Evolutionary conservation across 2,888 invertebrate species (phyloP).

Genomic region (Monoplex corrugatus): DNA sequence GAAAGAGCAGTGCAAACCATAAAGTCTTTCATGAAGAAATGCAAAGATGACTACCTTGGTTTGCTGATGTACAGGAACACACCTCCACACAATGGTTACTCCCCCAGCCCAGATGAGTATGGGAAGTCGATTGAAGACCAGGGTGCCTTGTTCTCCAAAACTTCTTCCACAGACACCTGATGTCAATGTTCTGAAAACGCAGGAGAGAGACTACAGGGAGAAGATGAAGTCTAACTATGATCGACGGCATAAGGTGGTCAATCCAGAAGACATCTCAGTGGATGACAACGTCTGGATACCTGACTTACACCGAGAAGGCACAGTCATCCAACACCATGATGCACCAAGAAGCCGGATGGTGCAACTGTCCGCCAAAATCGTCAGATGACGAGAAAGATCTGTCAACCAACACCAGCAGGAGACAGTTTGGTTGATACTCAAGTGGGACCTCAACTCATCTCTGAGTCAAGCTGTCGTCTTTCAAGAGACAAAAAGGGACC

Average conservation of each 20-base stretch:
- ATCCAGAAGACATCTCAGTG: neutral
- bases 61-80: neutral
- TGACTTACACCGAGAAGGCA: neutral
- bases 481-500: too few relatives aligned
- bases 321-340: neutral
- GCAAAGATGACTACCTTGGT: neutral
- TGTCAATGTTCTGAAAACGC: neutral
- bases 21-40: neutral
- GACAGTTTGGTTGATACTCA: too few relatives aligned
- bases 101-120: neutral
- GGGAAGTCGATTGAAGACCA: neutral
- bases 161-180: neutral
- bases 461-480: too few relatives aligned
- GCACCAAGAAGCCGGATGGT: neutral
- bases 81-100: neutral
- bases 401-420: too few relatives aligned
- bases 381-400: neutral
- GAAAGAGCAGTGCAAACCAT: too few relatives aligned
- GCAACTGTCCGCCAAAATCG: neutral
- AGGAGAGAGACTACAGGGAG: neutral
- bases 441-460: too few relatives aligned
- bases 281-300: neutral
- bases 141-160: neutral
- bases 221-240: neutral
- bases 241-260: neutral